Evolutionary conservation across 2,888 invertebrate genomes (phyloP).

Genomic region (Ophion ellenae): DNA sequence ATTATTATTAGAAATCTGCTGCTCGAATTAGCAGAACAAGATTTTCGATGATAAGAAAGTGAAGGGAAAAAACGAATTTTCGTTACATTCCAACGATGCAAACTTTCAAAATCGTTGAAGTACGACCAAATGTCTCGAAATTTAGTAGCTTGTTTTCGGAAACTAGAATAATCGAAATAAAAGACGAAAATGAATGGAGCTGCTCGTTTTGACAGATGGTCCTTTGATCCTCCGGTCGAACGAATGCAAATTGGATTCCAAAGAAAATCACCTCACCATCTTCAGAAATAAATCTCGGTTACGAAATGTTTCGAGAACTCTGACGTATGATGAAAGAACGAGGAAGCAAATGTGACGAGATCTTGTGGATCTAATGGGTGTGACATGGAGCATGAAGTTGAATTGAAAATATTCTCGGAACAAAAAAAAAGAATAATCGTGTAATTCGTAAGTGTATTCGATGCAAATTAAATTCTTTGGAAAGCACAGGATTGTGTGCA

Average conservation of each 20-base stretch:
- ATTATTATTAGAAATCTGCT: no score
- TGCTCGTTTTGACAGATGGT: neutral
- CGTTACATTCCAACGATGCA: no score
- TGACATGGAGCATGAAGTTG: neutral
- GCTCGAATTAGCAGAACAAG: no score
- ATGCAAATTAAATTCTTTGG: conserved; percentile 15
- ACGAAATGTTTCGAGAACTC: conserved; percentile 10
- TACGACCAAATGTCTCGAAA: no score
- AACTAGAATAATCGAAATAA: neutral
- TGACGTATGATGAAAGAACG: neutral
- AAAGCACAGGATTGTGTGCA: neutral
- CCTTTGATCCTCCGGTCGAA: neutral
- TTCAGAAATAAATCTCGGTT: conserved; percentile 11
- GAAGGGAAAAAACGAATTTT: no score
- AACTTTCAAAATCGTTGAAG: no score
- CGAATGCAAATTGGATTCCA: neutral
- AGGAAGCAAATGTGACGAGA: neutral
- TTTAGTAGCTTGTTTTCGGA: neutral
- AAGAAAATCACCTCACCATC: neutral
- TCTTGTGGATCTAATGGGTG: conserved; percentile 2
- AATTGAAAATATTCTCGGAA: neutral
- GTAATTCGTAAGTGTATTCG: neutral
- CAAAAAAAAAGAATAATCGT: neutral
- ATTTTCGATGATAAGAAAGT: no score
- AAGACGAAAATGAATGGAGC: neutral